phyloP scores from a whole-genome alignment of 2,888 invertebrate species.

The Xestia rhomboidea region DNA sequence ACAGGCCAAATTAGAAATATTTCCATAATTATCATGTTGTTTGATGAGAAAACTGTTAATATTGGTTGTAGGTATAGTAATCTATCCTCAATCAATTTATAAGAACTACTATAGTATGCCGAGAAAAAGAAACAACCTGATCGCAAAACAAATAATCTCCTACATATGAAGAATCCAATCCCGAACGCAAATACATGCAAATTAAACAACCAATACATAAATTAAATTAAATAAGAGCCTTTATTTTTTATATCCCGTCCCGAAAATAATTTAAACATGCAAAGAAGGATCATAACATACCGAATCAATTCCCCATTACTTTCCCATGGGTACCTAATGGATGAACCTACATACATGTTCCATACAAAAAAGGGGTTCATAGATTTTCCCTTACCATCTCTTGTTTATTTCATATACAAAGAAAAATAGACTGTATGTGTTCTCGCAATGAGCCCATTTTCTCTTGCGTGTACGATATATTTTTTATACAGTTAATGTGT shows the following conservation, averaged over 20 bases:
- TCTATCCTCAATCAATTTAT: background rate
- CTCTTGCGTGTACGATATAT: slow-evolving; percentile 30
- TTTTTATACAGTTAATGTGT: slow-evolving; percentile 62
- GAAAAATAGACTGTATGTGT: slow-evolving; percentile 41
- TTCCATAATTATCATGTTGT: background rate
- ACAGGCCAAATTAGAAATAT: no score
- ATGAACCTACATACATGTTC: slow-evolving; percentile 48
- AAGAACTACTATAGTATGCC: background rate
- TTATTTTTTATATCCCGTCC: slow-evolving; percentile 31
- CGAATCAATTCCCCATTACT: slow-evolving; percentile 66
- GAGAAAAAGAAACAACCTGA: background rate
- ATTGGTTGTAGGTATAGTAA: background rate
- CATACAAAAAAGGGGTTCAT: slow-evolving; percentile 63
- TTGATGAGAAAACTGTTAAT: background rate
- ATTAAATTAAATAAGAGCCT: slow-evolving; percentile 34
- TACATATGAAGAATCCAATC: slow-evolving; percentile 8
- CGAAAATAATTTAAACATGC: slow-evolving; percentile 62
- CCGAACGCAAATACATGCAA: slow-evolving; percentile 27
- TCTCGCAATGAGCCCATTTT: slow-evolving; percentile 16
- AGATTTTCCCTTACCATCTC: slow-evolving; percentile 42
- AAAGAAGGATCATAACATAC: slow-evolving; percentile 51
- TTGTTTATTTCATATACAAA: slow-evolving; percentile 42
- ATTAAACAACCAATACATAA: slow-evolving; percentile 56
- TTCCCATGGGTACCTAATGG: slow-evolving; percentile 56
- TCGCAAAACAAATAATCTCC: slow-evolving; percentile 4